These are phyloP conservation scores for Platysternon megacephalum DNA, from an alignment of 2,113 vertebrate genomes.

Conservation along the genomic window DNA sequence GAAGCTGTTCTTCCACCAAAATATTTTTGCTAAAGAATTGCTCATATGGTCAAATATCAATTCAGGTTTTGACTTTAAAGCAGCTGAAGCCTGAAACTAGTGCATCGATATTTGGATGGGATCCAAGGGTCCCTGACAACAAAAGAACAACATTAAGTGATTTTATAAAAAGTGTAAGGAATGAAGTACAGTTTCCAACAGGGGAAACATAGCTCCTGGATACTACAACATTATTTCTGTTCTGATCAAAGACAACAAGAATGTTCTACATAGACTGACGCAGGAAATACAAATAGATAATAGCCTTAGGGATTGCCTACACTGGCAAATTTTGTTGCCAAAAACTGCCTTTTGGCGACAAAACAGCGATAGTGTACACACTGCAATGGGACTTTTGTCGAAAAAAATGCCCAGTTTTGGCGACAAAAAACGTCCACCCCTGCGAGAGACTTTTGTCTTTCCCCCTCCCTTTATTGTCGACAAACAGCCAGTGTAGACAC, in stretches of 20 bases:
- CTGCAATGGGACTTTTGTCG: no score
- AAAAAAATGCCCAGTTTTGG: no score
- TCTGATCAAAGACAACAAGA: slow-evolving; percentile 39
- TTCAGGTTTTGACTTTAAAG: slow-evolving; percentile 56
- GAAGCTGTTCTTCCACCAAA: slow-evolving; percentile 61
- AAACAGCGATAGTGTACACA: no score
- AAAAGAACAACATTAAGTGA: slow-evolving; percentile 56
- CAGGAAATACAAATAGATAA: slow-evolving; percentile 8
- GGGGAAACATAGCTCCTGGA: slow-evolving; percentile 48
- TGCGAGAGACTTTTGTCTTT: no score
- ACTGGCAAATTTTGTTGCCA: no score
- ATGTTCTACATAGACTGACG: neutral
- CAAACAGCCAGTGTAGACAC: no score
- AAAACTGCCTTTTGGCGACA: no score
- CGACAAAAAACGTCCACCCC: no score
- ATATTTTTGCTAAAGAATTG: slow-evolving; percentile 30
- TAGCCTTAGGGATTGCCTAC: neutral
- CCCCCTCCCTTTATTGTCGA: no score
- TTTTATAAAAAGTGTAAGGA: slow-evolving; percentile 32
- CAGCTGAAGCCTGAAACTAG: slow-evolving; percentile 65
- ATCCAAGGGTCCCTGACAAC: slow-evolving; percentile 52
- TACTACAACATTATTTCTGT: slow-evolving; percentile 62
- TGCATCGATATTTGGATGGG: slow-evolving; percentile 55
- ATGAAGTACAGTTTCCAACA: slow-evolving; percentile 52
- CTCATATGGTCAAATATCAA: slow-evolving; percentile 37